Conservation (phyloP, 2,888 invertebrate genomes). For the Mellilla xanthometata region DNA sequence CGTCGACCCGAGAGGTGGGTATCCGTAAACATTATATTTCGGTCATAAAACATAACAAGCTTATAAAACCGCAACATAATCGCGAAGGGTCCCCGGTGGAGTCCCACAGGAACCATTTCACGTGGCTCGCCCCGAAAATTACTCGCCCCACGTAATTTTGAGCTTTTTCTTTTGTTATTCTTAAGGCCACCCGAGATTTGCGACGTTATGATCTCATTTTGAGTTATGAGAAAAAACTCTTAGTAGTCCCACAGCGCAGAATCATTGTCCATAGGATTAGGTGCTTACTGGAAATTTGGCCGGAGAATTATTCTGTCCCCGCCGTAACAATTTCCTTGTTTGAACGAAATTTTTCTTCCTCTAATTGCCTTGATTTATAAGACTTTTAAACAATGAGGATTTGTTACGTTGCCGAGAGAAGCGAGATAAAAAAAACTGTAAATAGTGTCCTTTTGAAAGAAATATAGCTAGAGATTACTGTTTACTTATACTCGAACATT, state of each 20-base stretch:
- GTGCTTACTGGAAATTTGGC: conserved; percentile 54
- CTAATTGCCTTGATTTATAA: conserved; percentile 31
- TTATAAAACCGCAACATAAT: conserved; percentile 78
- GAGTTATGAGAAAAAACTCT: conserved; percentile 79
- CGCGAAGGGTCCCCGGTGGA: conserved; percentile 62
- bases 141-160: conserved; percentile 77
- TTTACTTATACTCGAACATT: too few species aligned
- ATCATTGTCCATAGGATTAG: conserved; percentile 75
- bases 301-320: conserved; percentile 35
- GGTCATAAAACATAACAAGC: conserved; percentile 78
- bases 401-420: conserved; percentile 36
- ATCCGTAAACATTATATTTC: conserved; percentile 64
- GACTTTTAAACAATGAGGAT: conserved; percentile 29
- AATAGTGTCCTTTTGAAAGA: background rate
- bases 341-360: conserved; percentile 31
- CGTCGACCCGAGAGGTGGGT: conserved; percentile 48
- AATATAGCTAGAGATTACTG: background rate
- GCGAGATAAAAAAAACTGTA: conserved; percentile 31
- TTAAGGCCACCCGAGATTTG: conserved; percentile 72
- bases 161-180: conserved; percentile 78
- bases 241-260: conserved; percentile 63
- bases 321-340: conserved; percentile 37
- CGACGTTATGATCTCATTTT: conserved; percentile 81
- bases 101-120: conserved; percentile 70
- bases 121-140: conserved; percentile 76